phyloP scores from a whole-genome alignment of 2,888 invertebrate species.

The Nomada flava region DNA sequence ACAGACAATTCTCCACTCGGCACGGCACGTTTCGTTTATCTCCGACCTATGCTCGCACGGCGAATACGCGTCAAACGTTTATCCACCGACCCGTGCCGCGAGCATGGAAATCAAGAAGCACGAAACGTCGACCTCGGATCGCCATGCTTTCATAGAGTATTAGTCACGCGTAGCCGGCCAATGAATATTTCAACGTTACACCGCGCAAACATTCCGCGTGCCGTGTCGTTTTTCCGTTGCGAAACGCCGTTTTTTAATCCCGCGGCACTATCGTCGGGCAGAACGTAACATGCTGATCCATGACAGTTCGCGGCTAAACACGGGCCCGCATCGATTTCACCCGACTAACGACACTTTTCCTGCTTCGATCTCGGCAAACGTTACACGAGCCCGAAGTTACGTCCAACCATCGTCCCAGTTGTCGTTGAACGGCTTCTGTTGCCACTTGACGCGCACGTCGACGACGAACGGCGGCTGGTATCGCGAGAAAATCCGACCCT shows the following conservation, averaged over 20 bases:
- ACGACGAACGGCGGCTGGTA: background rate
- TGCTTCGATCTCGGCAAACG: conserved; percentile 34
- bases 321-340: conserved; percentile 39
- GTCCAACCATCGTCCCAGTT: conserved; percentile 65
- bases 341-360: conserved; percentile 15
- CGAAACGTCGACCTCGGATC: conserved; percentile 50
- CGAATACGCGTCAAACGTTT: conserved; percentile 5
- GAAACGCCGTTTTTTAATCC: conserved; percentile 19
- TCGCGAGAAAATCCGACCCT: conserved; percentile 12
- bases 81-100: conserved; percentile 16
- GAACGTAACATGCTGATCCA: background rate
- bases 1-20: background rate
- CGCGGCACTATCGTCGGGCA: background rate
- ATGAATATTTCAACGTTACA: conserved; percentile 60
- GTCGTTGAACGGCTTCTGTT: conserved; percentile 63
- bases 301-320: background rate
- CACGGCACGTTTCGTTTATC: background rate
- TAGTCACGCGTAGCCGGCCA: conserved; percentile 48
- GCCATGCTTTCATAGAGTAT: conserved; percentile 43
- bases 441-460: conserved; percentile 20
- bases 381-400: conserved; percentile 49
- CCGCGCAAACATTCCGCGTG: conserved; percentile 29
- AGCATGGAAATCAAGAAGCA: conserved; percentile 40
- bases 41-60: background rate
- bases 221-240: conserved; percentile 25